Base-by-base conservation (phyloP, 2,797 vertebrate genomes). In the Cygnus olor region DNA sequence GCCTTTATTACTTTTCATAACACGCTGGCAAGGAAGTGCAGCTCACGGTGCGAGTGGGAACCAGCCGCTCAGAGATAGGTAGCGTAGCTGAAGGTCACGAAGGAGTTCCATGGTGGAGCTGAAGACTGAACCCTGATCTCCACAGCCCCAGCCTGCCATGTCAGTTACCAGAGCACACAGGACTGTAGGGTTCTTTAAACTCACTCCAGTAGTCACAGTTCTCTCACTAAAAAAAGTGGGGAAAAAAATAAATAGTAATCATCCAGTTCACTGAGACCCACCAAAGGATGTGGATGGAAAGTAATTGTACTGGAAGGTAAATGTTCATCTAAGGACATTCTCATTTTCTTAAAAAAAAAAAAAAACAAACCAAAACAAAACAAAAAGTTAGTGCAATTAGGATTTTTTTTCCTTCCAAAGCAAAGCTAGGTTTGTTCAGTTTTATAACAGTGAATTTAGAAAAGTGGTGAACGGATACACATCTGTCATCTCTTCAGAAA, bases 361-460 rank as follows among this genome's bases (percentile, higher is more conserved):
- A 56, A 12, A n/a, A n/a, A n/a, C n/a, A n/a, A n/a, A n/a, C n/a
- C n/a, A n/a, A n/a, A n/a, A n/a, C n/a, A n/a, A n/a, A n/a, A n/a
- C n/a, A 27, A 22, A 34, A 14, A 45, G 4, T 54, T 91, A 54
- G 22, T 54, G 64, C 49, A 51, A 6, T 70, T 89, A 25, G 24
- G 49, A 8, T 20, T 38, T 54, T 28, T 78, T 66, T 88, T 64
- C 45, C 42, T 5, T 4, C 44, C 71, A 54, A 89, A 87, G 54
- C 28, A 80, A 72, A 80, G 24, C 68, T 80, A 16, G 1, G 5
- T 30, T 91, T 83, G 32, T 85, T 96, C 83, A 19, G 30, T 76
- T 95, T 88, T 70, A 63, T 34, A 83, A 38, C n/a, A 91, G 30
- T 69, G 20, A 64, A 69, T 90, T 88, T 68, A 74, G 72, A 84